Evolutionary conservation across 2,888 invertebrate species (phyloP), one percentile per base, ranked within the genome.

Genomic region (Thumatha senex): DNA sequence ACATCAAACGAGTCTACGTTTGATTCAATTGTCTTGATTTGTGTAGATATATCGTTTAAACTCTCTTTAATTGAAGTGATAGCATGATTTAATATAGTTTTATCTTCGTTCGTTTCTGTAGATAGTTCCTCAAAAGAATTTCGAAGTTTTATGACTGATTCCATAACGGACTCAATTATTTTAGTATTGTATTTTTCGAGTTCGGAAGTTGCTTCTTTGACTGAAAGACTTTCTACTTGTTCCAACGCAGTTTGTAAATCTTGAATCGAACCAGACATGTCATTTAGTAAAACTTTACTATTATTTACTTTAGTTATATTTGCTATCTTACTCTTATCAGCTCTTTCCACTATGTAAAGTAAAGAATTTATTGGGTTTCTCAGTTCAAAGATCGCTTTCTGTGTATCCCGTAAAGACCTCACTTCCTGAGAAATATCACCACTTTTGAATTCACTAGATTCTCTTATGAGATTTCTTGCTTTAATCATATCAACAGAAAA

Each of bases 131-230:
- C 94, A 58, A 95, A 83, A 0, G 93, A 93, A 68, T 87, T 93
- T 56, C 93, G 89, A 7, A 95, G 77, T 72, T 95, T 94, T 48
- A 93, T 84, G n/a, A 95, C 86, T 0, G 95, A 93, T 12, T 93
- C 92, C 63, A 93, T 92, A 0, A 95, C 92, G 46, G 93, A 92
- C 70, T 95, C 94, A 48, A 95, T 89, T 31, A 95, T 89, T 49
- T 93, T 93, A 51, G 94, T 92, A 61, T 93, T 93, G 47, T 93
- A 86, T 55, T 85, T 87, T 38, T 79, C 67, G 38, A 89, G 59
- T 1, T 76, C 58, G n/a, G 76, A 71, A 10, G 56, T 76, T 0
- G 92, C 88, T 78, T 93, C 93, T 57, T 89, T 92, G 10, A 93
- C 80, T 7, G 93, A 88, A 0, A 93, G 82, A 49, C 89, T 87